Conservation (phyloP, 2,888 invertebrate genomes). For the Allygus modestus region DNA sequence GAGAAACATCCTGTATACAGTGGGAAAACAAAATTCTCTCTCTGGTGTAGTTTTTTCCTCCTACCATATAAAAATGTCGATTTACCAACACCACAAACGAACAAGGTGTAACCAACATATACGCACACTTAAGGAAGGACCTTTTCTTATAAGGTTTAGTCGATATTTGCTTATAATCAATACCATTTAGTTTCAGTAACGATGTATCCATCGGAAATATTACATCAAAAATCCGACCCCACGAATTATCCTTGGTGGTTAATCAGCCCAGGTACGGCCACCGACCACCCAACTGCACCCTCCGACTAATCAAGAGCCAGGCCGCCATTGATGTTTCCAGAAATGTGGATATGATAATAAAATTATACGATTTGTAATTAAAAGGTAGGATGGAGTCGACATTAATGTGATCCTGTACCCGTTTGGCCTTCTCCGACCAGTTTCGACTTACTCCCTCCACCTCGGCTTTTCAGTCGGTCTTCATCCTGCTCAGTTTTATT, state of each 20-base stretch:
- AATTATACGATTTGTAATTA: slow-evolving; percentile 53
- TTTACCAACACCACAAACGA: too few species aligned
- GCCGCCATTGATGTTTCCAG: slow-evolving; percentile 50
- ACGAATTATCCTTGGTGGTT: background rate
- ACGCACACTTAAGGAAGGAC: too few species aligned
- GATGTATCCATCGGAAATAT: background rate
- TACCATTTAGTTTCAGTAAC: too few species aligned
- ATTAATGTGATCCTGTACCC: slow-evolving; percentile 8
- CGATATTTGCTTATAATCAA: too few species aligned
- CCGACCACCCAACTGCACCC: slow-evolving; percentile 13
- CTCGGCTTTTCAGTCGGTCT: background rate
- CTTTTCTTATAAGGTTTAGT: too few species aligned
- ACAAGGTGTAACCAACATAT: too few species aligned
- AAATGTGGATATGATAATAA: slow-evolving; percentile 53
- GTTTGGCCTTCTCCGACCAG: background rate
- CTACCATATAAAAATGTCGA: too few species aligned
- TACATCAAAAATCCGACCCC: background rate
- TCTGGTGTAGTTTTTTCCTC: too few species aligned
- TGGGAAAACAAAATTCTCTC: too few species aligned
- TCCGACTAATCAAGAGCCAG: background rate
- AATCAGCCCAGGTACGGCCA: too few species aligned
- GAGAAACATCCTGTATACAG: too few species aligned
- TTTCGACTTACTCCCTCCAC: background rate
- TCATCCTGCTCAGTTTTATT: too few species aligned
- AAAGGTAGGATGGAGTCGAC: slow-evolving; percentile 15